Evolutionary conservation across 2,797 vertebrate genomes (phyloP).

Genomic region (Psittacula derbiana): DNA sequence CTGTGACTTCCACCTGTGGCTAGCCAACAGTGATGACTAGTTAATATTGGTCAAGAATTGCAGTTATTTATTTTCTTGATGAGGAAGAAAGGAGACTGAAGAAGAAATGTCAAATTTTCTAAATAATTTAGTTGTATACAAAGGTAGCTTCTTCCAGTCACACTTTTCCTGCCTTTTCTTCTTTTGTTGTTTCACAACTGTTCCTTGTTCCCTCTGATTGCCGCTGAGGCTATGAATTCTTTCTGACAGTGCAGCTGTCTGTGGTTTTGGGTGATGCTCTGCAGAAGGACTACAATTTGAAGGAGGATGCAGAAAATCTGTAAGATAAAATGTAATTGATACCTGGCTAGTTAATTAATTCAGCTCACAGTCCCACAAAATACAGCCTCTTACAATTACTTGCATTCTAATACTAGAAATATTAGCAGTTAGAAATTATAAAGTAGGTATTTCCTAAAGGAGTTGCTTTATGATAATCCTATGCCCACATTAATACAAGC

Average conservation of each 20-base stretch:
- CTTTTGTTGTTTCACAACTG: not conserved
- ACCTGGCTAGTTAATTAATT: not conserved
- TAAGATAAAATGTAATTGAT: not conserved
- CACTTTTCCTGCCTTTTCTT: not conserved
- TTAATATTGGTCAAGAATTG: not conserved
- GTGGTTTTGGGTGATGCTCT: not conserved
- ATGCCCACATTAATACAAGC: not conserved
- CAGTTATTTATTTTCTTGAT: conserved; percentile 3
- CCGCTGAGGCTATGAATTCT: not conserved
- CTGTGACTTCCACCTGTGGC: not conserved
- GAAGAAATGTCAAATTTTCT: not conserved
- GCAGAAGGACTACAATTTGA: not conserved
- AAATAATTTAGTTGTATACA: not conserved
- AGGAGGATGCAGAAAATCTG: not conserved
- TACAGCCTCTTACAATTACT: not conserved
- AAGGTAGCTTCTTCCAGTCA: not conserved
- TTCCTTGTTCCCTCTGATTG: not conserved
- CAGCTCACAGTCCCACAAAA: not conserved
- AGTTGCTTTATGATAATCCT: not conserved
- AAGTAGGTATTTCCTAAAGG: not conserved
- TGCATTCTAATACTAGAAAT: not conserved
- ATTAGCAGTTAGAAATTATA: not conserved
- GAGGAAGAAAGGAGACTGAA: not conserved
- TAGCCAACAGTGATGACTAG: not conserved
- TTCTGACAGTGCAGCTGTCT: not conserved